Percentiles rank a stretch among this genome's conserved stretches.
phyloP scores from a whole-genome alignment of 2,888 invertebrate species.

The Dasysyrphus tricinctus region DNA sequence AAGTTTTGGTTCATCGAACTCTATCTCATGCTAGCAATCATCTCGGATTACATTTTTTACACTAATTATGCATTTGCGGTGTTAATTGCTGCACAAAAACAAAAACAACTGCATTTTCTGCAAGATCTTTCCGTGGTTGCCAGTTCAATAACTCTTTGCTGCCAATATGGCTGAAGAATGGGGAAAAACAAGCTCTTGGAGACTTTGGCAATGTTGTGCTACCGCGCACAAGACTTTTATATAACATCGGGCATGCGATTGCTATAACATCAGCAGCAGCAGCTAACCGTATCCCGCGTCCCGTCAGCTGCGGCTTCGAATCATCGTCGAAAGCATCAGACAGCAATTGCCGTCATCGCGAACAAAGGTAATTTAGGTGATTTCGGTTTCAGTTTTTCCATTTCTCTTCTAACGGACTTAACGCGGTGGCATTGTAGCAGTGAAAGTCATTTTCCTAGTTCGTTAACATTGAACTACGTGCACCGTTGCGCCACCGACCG shows the following conservation, averaged over 20 bases:
- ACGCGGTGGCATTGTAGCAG: constrained; percentile 57
- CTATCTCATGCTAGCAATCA: constrained; percentile 35
- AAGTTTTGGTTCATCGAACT: constrained; percentile 62
- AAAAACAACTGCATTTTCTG: constrained; percentile 3
- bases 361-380: constrained; percentile 70
- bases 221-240: constrained; percentile 53
- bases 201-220: constrained; percentile 33
- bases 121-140: constrained; percentile 59
- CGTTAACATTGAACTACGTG: constrained; percentile 76
- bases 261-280: constrained; percentile 45
- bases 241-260: constrained; percentile 57
- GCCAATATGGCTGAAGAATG: constrained; percentile 65
- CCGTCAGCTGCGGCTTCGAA: no score
- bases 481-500: constrained; percentile 48
- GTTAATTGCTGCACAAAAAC: constrained; percentile 61
- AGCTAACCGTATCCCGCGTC: constrained; percentile 1
- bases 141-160: constrained; percentile 74
- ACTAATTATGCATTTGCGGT: constrained; percentile 66
- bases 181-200: constrained; percentile 52
- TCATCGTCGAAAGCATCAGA: not conserved
- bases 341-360: constrained; percentile 13
- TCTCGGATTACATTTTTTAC: constrained; percentile 58
- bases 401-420: constrained; percentile 56
- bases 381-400: constrained; percentile 72
- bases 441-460: constrained; percentile 75